phyloP scores from a whole-genome alignment of 2,797 vertebrate species.

The Danio albolineatus region DNA sequence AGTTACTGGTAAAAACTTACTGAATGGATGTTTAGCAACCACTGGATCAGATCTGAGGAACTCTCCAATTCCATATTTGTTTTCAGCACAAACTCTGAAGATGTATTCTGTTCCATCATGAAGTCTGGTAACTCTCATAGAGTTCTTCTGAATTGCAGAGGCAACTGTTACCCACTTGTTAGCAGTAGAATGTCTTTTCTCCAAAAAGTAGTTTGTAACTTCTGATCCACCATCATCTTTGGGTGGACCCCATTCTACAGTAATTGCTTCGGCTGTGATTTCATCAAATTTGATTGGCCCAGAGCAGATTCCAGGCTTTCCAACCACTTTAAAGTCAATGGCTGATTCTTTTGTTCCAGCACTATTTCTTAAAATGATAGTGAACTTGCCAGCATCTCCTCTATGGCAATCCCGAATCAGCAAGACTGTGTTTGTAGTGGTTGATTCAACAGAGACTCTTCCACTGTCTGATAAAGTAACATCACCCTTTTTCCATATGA shows the following conservation, averaged over 20 bases:
- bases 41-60: slow-evolving; percentile 93
- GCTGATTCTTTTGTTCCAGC: slow-evolving; percentile 91
- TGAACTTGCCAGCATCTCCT: slow-evolving; percentile 91
- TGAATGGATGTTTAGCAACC: slow-evolving; percentile 95
- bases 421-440: slow-evolving; percentile 87
- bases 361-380: slow-evolving; percentile 86
- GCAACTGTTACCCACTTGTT: slow-evolving; percentile 97
- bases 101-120: slow-evolving; percentile 95
- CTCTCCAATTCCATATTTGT: slow-evolving; percentile 97
- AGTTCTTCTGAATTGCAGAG: slow-evolving; percentile 96
- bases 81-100: slow-evolving; percentile 97
- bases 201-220: slow-evolving; percentile 96
- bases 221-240: slow-evolving; percentile 95
- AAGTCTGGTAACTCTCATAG: slow-evolving; percentile 93
- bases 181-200: slow-evolving; percentile 93
- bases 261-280: slow-evolving; percentile 95
- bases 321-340: slow-evolving; percentile 92
- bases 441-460: slow-evolving; percentile 89
- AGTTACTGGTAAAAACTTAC: slow-evolving; percentile 78
- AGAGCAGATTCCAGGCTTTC: slow-evolving; percentile 95
- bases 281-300: slow-evolving; percentile 96
- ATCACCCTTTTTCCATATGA: slow-evolving; percentile 93
- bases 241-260: slow-evolving; percentile 95
- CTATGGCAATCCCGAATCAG: slow-evolving; percentile 93
- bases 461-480: slow-evolving; percentile 85